Conservation (phyloP, 2,113 vertebrate genomes). For the Trogon melanurus region DNA sequence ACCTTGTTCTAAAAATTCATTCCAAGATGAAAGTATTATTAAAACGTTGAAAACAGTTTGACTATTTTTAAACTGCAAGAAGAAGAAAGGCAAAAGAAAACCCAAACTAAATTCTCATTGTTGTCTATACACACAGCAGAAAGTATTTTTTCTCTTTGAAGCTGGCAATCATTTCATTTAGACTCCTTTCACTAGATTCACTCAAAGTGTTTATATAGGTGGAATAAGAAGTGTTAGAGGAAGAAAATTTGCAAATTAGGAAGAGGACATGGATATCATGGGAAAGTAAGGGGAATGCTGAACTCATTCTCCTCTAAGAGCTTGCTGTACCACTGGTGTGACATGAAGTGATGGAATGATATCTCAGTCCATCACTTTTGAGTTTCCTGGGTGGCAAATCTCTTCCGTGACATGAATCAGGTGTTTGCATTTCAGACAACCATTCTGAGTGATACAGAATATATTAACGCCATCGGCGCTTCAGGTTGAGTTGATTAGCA, state of each 20-base stretch:
- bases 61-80: not conserved
- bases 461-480: not conserved
- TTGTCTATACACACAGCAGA: not conserved
- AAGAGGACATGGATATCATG: not conserved
- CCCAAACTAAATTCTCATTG: not conserved
- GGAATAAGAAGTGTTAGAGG: not conserved
- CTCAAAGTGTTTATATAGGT: not conserved
- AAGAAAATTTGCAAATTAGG: not conserved
- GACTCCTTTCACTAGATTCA: not conserved
- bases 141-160: conserved; percentile 4
- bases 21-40: not conserved
- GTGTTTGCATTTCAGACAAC: not conserved
- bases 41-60: not conserved
- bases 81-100: not conserved
- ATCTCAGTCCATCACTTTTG: not conserved
- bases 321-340: not conserved
- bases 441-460: not conserved
- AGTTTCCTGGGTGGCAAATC: not conserved
- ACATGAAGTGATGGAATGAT: not conserved
- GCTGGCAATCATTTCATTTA: not conserved
- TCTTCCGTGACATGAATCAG: not conserved
- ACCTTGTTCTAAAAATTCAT: not conserved
- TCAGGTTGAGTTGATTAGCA: not conserved
- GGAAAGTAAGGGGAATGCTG: not conserved
- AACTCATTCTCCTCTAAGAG: not conserved